Conservation (phyloP, 2,888 invertebrate species). For the Lithophane ornitopus region DNA sequence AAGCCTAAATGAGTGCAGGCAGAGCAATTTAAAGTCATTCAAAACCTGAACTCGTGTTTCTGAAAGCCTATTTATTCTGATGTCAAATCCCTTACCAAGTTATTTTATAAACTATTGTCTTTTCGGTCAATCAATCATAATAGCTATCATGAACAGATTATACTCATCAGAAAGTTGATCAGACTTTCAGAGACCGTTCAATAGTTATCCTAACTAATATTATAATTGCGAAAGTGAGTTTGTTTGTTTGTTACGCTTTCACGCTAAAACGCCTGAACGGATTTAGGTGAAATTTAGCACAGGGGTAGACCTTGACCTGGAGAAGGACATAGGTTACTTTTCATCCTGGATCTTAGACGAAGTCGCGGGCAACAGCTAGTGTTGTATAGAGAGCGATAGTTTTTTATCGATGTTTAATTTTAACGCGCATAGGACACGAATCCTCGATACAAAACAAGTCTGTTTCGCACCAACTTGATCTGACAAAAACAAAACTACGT, state of each 20-base stretch:
- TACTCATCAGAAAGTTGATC: neutral
- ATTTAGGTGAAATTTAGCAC: no score
- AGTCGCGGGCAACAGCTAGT: no score
- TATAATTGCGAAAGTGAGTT: no score
- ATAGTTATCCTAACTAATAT: neutral
- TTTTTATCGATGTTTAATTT: conserved; percentile 10
- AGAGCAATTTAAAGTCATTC: neutral
- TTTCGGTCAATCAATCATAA: neutral
- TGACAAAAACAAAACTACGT: conserved; percentile 1
- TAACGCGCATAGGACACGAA: conserved; percentile 1
- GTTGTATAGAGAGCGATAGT: neutral
- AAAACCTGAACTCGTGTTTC: neutral
- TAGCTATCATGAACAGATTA: neutral
- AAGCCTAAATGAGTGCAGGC: neutral
- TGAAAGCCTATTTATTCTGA: conserved; percentile 9
- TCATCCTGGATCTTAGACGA: no score
- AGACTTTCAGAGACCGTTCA: neutral
- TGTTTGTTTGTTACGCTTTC: no score
- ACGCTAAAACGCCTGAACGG: no score
- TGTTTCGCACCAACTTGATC: neutral
- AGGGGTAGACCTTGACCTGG: no score
- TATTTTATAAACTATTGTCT: neutral
- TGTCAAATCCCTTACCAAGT: conserved; percentile 11
- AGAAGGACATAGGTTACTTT: no score
- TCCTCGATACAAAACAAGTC: neutral